Evolutionary conservation across 2,113 vertebrate species (phyloP), one percentile per base, ranked within the genome.

Genomic region (Bos indicus): DNA sequence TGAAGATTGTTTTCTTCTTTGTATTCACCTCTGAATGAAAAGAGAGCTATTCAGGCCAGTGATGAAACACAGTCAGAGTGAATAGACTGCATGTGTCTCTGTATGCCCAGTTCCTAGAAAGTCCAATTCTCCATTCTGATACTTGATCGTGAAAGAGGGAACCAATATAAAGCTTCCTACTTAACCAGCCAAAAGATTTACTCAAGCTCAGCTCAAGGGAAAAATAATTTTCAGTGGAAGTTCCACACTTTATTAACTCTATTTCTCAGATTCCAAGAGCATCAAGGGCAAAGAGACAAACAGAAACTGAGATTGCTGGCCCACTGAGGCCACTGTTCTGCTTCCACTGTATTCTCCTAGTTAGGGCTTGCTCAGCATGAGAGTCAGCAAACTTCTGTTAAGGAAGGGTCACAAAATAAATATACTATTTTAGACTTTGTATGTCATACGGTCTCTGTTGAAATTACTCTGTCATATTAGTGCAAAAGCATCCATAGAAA

Each of bases 141-240:
- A 90, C 56, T 14, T 96, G 67, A 94, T 30, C 5, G 12, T 64
- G 13, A 94, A 87, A 64, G 56, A 96, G 19, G 15, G 90, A 93
- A 71, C 19, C 36, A n/a, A 80, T 33, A 96, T 21, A 89, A 94
- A 95, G 51, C 7, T 60, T 88, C 40, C 36, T 87, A 57, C 6
- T 25, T 21, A 88, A 67, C 8, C 36, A 95, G 28, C 71, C 46
- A 91, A 91, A 94, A 30, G 52, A 95, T 97, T 91, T 91, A 91
- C 25, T 16, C 43, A 95, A 89, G 40, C 36, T 19, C 48, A 67
- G 64, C 96, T 96, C 21, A 84, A 88, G 30, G 43, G 43, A 36
- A 95, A 97, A 52, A 33, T 46, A 84, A 88, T 91, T 80, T 92
- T 95, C 67, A 81, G 57, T 62, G 46, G 11, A 94, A 80, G 46